phyloP scores from a whole-genome alignment of 2,888 invertebrate species.

The Megamerina dolium region DNA sequence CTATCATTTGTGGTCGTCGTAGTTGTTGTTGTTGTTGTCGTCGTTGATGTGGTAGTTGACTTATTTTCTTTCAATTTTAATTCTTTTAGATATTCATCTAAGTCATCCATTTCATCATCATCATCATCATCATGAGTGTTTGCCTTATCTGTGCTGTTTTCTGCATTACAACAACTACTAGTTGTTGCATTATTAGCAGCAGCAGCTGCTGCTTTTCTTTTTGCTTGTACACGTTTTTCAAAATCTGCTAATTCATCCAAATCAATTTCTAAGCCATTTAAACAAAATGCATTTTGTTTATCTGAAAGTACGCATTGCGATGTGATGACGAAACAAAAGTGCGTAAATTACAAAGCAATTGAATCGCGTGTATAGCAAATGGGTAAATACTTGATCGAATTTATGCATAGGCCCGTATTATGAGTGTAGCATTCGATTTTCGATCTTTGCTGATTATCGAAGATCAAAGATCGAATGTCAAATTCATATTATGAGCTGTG shows the following conservation, averaged over 20 bases:
- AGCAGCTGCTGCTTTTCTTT: conserved; percentile 24
- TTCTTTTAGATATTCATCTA: conserved; percentile 47
- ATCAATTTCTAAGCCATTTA: conserved; percentile 50
- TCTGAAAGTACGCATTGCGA: conserved; percentile 35
- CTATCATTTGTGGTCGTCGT: conserved; percentile 12
- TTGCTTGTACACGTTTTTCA: conserved; percentile 43
- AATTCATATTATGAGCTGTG: too few species aligned
- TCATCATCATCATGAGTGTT: too few species aligned
- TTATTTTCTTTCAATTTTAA: conserved; percentile 35
- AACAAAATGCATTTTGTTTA: conserved; percentile 42
- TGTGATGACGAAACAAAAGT: too few species aligned
- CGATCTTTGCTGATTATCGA: too few species aligned
- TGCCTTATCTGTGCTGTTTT: conserved; percentile 6
- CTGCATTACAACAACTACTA: too few species aligned
- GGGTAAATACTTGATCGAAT: too few species aligned
- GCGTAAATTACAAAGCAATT: too few species aligned
- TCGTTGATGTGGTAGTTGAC: conserved; percentile 8
- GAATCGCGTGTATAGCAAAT: too few species aligned
- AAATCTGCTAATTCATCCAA: conserved; percentile 47
- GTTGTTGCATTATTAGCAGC: conserved; percentile 7
- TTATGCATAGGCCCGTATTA: too few species aligned
- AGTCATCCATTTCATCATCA: conserved; percentile 38
- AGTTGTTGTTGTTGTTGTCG: conserved; percentile 7
- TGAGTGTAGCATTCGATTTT: too few species aligned
- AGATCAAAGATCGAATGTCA: too few species aligned